These are phyloP conservation scores for Pangasius krempfi DNA, from an alignment of 2,797 vertebrate species.

Conservation along the genomic window DNA sequence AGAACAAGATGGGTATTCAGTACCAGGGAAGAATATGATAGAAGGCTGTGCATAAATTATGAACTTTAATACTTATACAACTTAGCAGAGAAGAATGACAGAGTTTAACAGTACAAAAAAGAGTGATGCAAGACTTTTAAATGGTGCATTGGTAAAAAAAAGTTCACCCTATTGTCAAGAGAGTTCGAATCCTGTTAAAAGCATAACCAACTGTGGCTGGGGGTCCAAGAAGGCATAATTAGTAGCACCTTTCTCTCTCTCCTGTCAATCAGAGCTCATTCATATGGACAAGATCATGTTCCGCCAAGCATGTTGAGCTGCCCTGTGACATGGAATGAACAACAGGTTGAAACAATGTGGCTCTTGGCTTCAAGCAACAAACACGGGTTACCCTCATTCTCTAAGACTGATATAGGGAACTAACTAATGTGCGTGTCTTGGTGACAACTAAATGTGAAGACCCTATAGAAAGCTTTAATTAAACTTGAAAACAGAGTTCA, in stretches of 20 bases:
- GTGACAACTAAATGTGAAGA: background rate
- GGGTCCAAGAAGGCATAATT: background rate
- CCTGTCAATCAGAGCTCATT: background rate
- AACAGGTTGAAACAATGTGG: background rate
- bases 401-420: background rate
- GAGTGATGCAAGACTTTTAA: background rate
- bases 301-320: background rate
- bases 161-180: conserved; percentile 1
- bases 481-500: background rate
- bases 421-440: background rate
- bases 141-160: background rate
- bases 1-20: conserved; percentile 14
- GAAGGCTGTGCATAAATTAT: conserved; percentile 2
- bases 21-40: background rate
- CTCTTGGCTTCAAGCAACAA: background rate
- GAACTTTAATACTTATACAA: conserved; percentile 28
- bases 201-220: background rate
- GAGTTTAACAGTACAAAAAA: conserved; percentile 3
- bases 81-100: background rate
- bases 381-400: background rate
- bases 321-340: background rate
- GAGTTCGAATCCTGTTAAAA: background rate
- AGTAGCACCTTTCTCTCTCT: background rate
- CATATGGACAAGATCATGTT: background rate
- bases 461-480: background rate